These are phyloP conservation scores for Dynastes tityus DNA, from an alignment of 2,888 invertebrate genomes.

Conservation along the genomic window DNA sequence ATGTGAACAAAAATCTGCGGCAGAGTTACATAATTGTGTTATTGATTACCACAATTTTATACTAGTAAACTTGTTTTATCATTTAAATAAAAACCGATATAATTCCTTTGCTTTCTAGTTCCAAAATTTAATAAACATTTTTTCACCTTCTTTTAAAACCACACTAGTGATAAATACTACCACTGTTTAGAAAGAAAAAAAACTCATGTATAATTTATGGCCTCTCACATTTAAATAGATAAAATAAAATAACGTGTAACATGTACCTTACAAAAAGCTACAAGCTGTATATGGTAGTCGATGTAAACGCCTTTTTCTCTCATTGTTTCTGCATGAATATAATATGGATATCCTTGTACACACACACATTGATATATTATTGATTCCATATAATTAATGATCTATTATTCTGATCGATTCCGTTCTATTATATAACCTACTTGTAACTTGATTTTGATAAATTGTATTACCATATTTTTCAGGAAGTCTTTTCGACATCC, in stretches of 20 bases:
- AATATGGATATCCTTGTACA: slow-evolving; percentile 27
- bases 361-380: slow-evolving; percentile 46
- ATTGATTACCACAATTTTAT: too few species aligned
- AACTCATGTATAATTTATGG: neutral
- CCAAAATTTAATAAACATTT: neutral
- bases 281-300: slow-evolving; percentile 43
- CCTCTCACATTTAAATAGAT: slow-evolving; percentile 15
- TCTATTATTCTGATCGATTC: slow-evolving; percentile 46
- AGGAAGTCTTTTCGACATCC: slow-evolving; percentile 45
- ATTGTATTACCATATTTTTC: slow-evolving; percentile 46
- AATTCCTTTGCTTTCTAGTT: too few species aligned
- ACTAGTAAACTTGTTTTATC: too few species aligned
- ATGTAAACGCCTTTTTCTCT: slow-evolving; percentile 31
- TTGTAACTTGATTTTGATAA: slow-evolving; percentile 42
- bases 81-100: too few species aligned
- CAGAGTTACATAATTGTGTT: too few species aligned
- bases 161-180: neutral
- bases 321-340: slow-evolving; percentile 42
- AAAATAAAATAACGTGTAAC: slow-evolving; percentile 32
- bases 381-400: slow-evolving; percentile 46
- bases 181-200: slow-evolving; percentile 4
- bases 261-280: slow-evolving; percentile 31
- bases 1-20: too few species aligned
- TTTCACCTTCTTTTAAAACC: neutral
- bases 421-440: slow-evolving; percentile 41